Conservation (phyloP, 1,140 invertebrate genomes). For the Eueides isabella region DNA sequence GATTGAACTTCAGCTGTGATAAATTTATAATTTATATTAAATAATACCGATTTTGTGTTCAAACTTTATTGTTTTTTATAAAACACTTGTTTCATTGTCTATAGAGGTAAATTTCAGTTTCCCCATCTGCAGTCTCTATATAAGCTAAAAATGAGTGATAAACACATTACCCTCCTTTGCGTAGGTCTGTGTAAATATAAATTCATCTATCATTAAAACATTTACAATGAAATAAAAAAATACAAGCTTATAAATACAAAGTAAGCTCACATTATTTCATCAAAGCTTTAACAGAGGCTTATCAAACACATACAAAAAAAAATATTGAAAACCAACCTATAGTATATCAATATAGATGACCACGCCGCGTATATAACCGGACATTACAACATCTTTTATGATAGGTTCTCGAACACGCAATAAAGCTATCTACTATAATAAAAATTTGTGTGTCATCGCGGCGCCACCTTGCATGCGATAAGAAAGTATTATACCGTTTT, state of each 20-base stretch:
- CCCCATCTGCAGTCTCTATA: too few species aligned
- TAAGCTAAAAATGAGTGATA: too few species aligned
- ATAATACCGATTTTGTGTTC: too few species aligned
- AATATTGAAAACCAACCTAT: background rate
- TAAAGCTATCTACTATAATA: constrained; percentile 65
- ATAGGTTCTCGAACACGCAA: constrained; percentile 51
- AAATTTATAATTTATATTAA: background rate
- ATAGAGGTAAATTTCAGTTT: too few species aligned
- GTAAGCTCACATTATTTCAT: background rate
- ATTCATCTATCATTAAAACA: too few species aligned
- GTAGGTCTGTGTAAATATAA: too few species aligned
- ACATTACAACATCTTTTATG: constrained; percentile 60
- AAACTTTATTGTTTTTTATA: too few species aligned
- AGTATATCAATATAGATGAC: background rate
- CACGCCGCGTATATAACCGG: constrained; percentile 29
- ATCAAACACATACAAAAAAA: background rate
- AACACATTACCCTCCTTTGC: too few species aligned
- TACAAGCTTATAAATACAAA: too few species aligned
- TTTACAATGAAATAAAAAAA: too few species aligned
- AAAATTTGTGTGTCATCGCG: constrained; percentile 50
- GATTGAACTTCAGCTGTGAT: background rate
- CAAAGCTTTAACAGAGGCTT: background rate
- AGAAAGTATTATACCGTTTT: constrained; percentile 11
- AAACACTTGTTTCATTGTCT: too few species aligned
- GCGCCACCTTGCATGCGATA: constrained; percentile 23